Evolutionary conservation across 2,888 invertebrate genomes (phyloP).

Genomic region (Phaonia tiefii): DNA sequence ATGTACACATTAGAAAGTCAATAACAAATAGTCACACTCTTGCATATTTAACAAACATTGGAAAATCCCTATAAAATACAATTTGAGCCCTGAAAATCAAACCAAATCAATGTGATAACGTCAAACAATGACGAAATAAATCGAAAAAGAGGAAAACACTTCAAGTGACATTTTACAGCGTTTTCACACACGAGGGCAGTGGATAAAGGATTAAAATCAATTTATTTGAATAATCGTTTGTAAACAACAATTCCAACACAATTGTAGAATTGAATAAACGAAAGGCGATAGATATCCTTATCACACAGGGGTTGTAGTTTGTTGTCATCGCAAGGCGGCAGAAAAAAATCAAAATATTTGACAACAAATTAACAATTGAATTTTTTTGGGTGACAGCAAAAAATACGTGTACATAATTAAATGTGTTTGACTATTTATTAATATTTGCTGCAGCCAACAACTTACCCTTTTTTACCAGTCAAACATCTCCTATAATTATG

Average conservation of each 20-base stretch:
- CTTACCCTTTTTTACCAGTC: conserved; percentile 46
- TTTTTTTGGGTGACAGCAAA: conserved; percentile 21
- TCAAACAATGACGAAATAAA: neutral
- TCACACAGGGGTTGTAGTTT: conserved; percentile 30
- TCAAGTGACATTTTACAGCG: conserved; percentile 62
- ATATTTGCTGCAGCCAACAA: conserved; percentile 7
- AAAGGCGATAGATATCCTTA: conserved; percentile 7
- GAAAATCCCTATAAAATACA: conserved; percentile 45
- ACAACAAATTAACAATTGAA: conserved; percentile 30
- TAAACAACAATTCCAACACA: conserved; percentile 29
- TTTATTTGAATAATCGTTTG: conserved; percentile 42
- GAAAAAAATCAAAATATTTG: conserved; percentile 67
- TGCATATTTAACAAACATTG: conserved; percentile 46
- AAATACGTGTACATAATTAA: neutral
- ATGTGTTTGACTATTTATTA: too few species aligned
- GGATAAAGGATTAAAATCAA: conserved; percentile 55
- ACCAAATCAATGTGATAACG: conserved; percentile 52
- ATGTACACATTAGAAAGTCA: conserved; percentile 66
- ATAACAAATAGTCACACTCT: conserved; percentile 21
- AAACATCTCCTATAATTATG: neutral
- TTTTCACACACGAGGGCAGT: conserved; percentile 34
- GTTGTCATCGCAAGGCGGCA: conserved; percentile 20
- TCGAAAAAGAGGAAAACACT: conserved; percentile 44
- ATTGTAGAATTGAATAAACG: neutral
- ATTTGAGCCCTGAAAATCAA: conserved; percentile 50